Percentiles rank a stretch among this genome's conserved stretches.
These are phyloP conservation scores for Nephrotoma guestfalica DNA, from an alignment of 2,888 invertebrate genomes.

Conservation along the genomic window DNA sequence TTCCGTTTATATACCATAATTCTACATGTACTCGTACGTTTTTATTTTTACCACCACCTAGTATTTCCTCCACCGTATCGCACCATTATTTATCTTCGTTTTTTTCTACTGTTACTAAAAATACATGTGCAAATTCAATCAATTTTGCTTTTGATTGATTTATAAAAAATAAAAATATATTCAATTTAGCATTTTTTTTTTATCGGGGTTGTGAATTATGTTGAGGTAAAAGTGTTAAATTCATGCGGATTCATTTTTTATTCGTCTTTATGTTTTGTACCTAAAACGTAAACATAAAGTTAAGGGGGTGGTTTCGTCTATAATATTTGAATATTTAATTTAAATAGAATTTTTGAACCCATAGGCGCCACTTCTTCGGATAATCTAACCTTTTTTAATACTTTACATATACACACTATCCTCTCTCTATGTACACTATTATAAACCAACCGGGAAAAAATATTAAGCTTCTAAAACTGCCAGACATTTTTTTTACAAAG, in stretches of 20 bases:
- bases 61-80: no score
- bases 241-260: background rate
- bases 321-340: background rate
- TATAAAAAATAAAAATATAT: background rate
- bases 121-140: background rate
- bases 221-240: background rate
- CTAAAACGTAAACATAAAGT: background rate
- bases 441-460: background rate
- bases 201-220: background rate
- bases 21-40: background rate
- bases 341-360: background rate
- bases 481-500: background rate
- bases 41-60: no score
- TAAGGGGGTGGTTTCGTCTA: background rate
- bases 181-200: background rate
- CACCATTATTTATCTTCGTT: background rate
- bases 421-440: background rate
- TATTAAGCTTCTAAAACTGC: background rate
- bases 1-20: background rate
- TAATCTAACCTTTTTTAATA: background rate
- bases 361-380: background rate
- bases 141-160: background rate
- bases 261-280: background rate
- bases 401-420: background rate
- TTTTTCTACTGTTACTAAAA: background rate